Base-by-base conservation (phyloP, 23 tunicate genomes). In the Oikopleura dioica region DNA sequence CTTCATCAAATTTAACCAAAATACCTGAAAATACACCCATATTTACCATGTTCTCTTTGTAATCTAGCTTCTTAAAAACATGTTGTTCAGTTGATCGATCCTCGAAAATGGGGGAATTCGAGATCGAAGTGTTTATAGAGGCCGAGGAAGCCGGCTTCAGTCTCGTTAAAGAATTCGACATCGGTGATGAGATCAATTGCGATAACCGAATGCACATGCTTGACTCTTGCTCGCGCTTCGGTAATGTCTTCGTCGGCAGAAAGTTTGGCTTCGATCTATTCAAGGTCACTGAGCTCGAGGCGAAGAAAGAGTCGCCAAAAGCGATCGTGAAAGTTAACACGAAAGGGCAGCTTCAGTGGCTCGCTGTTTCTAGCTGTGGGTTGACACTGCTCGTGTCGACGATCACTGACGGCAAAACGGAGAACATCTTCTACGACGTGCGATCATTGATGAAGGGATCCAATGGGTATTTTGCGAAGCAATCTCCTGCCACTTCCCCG, bases 91-190 rank as follows among this genome's bases (percentile, higher is more conserved):
- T n/a, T n/a, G n/a, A n/a, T n/a, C n/a, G n/a, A n/a, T n/a, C n/a
- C n/a, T n/a, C n/a, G n/a, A 63, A 63, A 63, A 63, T 63, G 72
- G 72, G 72, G 29, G 72, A 63, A 12, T 63, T 63, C 26, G 72
- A 63, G 33, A 23, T 31, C 5, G 72, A 63, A 2, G 33, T 2
- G 26, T 63, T 63, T 31, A 63, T 63, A 16, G 26, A 63, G 16
- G 33, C 29, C 4, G 72, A 63, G 33, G 33, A 63, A 16, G 30
- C 72, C 32, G 72, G 72, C 5, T 63, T 63, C 72, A 63, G 26
- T 2, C 72, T 12, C 4, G 16, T 63, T 63, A 63, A 63, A 63
- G 30, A 12, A 2, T 63, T 63, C 26, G 72, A 63, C 33, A 63
- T 63, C 26, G 72, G 72, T 12, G 72, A 63, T 63, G 26, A 12